Evolutionary conservation across 2,888 invertebrate species (phyloP), one percentile per base, ranked within the genome.

Genomic region (Clusia tigrina): DNA sequence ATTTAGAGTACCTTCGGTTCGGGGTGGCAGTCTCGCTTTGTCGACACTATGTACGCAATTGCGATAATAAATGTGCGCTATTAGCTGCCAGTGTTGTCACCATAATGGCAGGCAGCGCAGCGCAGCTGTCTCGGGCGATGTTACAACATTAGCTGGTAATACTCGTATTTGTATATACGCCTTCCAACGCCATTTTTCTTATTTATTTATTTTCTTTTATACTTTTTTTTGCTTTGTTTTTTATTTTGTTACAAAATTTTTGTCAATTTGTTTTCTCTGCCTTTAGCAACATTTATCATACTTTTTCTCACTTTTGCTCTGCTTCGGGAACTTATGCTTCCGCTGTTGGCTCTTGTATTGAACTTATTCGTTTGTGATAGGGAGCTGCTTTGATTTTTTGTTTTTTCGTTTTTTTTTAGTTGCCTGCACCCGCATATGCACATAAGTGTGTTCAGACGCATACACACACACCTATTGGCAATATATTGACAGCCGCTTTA

Each of bases 401-500:
- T 42, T 42, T 6, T 6, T 15, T 42, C n/a, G 42, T 6, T 6
- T 42, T 42, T 42, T 42, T 42, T 6, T 6, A 42, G 3, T 15
- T 42, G 42, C 42, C 2, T 15, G 42, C 42, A n/a, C 42, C 42
- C 42, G 42, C 42, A 42, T n/a, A n/a, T n/a, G n/a, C n/a, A n/a
- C n/a, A n/a, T n/a, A n/a, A n/a, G n/a, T n/a, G n/a, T n/a, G n/a
- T n/a, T n/a, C n/a, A n/a, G n/a, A n/a, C n/a, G n/a, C n/a, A 26
- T 42, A 58, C 58, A 24, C 26, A 9, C 10, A 22, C 25, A 22
- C 15, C 24, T 54, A 42, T 22, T 24, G 52, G 42, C 25, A 59
- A 55, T 37, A 60, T 64, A 54, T 53, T 58, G 59, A 60, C 56
- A 60, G 46, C 37, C 52, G 53, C 25, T 56, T 54, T 26, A n/a